A percentile compares a stretch with the other conserved stretches of the same genome.
Conservation (phyloP, 1,140 invertebrate species). For the Psilanteris sp. region DNA sequence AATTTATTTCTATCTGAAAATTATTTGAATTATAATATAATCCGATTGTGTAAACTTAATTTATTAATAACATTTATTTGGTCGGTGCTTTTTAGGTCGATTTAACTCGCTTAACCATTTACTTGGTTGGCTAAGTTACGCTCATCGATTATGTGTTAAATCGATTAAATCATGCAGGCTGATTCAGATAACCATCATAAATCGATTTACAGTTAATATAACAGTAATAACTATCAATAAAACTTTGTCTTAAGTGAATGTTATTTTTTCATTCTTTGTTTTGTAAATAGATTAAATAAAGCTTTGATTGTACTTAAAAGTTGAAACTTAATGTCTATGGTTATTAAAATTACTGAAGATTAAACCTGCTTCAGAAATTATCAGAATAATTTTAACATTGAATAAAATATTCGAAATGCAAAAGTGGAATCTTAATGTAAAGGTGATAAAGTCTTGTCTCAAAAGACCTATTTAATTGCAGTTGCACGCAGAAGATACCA, state of each 20-base stretch:
- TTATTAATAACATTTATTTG: no score
- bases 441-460: constrained; percentile 64
- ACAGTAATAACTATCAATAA: constrained; percentile 13
- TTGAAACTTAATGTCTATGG: no score
- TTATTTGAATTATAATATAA: no score
- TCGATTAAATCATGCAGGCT: constrained; percentile 36
- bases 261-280: no score
- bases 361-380: no score
- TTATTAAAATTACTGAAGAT: no score
- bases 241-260: no score
- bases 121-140: constrained; percentile 40
- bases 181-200: constrained; percentile 16
- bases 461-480: constrained; percentile 69
- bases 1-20: no score
- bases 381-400: constrained; percentile 64
- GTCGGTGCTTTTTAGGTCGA: constrained; percentile 21
- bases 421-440: constrained; percentile 60
- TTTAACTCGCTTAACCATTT: constrained; percentile 42
- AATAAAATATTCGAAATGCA: constrained; percentile 32
- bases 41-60: no score
- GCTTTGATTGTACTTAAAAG: no score
- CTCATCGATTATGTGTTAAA: constrained; percentile 40
- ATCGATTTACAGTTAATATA: constrained; percentile 22
- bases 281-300: no score
- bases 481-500: constrained; percentile 62